These are phyloP conservation scores for Himantopus leucocephalus DNA, from an alignment of 2,113 vertebrate genomes.

Conservation along the genomic window DNA sequence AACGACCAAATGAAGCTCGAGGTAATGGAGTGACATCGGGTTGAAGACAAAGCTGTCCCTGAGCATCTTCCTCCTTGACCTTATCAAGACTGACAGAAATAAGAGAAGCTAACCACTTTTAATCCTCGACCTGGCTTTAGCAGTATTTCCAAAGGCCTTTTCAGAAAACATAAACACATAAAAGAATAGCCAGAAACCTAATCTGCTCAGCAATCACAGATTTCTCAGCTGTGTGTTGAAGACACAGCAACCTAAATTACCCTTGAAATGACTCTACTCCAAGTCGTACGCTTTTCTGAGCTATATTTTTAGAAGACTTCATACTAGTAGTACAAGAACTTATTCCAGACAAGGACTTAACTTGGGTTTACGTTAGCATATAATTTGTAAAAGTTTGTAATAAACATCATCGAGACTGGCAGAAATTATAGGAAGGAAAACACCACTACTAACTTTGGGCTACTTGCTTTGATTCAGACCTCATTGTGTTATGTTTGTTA, in stretches of 20 bases:
- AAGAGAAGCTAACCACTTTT: not conserved
- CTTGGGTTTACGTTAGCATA: constrained; percentile 37
- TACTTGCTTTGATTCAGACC: constrained; percentile 5
- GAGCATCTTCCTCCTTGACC: not conserved
- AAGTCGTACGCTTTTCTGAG: not conserved
- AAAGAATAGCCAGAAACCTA: not conserved
- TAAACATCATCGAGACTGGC: constrained; percentile 29
- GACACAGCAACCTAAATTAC: constrained; percentile 1
- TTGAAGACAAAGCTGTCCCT: not conserved
- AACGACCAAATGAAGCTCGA: not conserved
- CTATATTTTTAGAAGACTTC: constrained; percentile 23
- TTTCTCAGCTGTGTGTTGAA: not conserved
- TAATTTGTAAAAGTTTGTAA: constrained; percentile 60
- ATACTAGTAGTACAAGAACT: not conserved
- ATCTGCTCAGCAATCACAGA: not conserved
- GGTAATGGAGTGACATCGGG: not conserved
- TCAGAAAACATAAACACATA: not conserved
- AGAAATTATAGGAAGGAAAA: constrained; percentile 30
- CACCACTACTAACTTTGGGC: not conserved
- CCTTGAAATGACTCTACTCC: not conserved
- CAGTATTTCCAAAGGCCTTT: not conserved
- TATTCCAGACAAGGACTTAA: constrained; percentile 34
- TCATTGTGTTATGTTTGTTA: not conserved
- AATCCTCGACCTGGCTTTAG: not conserved
- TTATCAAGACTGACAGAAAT: not conserved